These are phyloP conservation scores for Pammene aurita DNA, from an alignment of 2,888 invertebrate species.

Conservation along the genomic window DNA sequence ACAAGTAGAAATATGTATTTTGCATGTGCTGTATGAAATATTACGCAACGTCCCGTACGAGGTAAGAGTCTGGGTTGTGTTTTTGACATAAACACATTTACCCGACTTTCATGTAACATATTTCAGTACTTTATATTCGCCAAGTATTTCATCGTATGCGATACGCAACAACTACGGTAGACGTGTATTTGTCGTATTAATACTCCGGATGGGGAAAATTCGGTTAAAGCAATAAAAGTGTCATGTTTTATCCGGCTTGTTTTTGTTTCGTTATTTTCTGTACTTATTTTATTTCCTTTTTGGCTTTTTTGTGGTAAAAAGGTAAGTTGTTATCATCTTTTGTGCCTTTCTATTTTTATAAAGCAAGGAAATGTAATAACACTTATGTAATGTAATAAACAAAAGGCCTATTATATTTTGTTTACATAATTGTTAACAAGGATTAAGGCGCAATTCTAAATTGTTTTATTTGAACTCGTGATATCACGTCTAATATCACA, in stretches of 20 bases:
- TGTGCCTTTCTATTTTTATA: too few species aligned
- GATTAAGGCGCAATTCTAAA: too few species aligned
- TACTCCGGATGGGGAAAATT: slow-evolving; percentile 13
- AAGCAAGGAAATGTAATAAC: too few species aligned
- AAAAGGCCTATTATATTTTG: neutral
- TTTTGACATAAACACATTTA: slow-evolving; percentile 38
- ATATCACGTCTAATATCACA: too few species aligned
- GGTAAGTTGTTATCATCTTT: neutral
- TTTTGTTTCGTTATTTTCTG: slow-evolving; percentile 4
- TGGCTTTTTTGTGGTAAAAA: neutral
- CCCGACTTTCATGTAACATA: slow-evolving; percentile 36
- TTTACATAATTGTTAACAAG: too few species aligned
- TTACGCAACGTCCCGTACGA: slow-evolving; percentile 21
- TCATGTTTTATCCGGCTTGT: slow-evolving; percentile 9
- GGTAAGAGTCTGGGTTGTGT: slow-evolving; percentile 19
- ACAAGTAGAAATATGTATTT: neutral
- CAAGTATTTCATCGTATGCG: slow-evolving; percentile 50
- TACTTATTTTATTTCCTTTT: neutral
- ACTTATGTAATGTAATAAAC: too few species aligned
- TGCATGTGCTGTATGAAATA: slow-evolving; percentile 35
- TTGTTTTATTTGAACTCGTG: too few species aligned
- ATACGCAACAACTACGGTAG: slow-evolving; percentile 48
- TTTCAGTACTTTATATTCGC: slow-evolving; percentile 46
- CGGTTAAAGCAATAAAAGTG: slow-evolving; percentile 3
- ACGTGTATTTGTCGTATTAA: slow-evolving; percentile 14